These are phyloP conservation scores for Microcebus ravelobensis DNA, from an alignment of 2,113 vertebrate species.

Conservation along the genomic window DNA sequence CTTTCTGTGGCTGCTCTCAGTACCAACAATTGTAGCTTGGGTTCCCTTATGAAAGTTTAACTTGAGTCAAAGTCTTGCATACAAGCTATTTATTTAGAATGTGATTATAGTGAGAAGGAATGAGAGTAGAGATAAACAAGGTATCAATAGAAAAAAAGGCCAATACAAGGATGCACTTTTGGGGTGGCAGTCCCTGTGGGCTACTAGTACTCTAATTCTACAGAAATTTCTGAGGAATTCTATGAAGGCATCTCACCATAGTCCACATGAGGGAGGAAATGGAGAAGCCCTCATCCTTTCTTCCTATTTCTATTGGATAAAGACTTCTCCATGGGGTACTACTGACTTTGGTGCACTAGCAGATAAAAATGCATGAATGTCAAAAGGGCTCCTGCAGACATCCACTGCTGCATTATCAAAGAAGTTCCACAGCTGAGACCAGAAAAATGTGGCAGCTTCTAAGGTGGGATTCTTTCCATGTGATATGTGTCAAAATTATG, in stretches of 20 bases:
- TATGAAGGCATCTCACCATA: not conserved
- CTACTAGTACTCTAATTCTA: not conserved
- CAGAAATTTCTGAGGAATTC: not conserved
- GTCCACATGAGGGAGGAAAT: not conserved
- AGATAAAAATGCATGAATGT: accelerated
- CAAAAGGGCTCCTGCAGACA: too few species aligned
- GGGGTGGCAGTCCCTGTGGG: not conserved
- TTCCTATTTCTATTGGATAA: not conserved
- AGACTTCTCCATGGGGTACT: too few species aligned
- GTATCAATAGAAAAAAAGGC: not conserved
- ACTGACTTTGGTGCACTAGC: not conserved
- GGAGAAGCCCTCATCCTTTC: not conserved
- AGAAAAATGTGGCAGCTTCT: not conserved
- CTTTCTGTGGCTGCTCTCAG: not conserved
- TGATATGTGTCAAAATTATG: not conserved
- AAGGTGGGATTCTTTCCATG: not conserved
- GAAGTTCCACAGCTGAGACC: not conserved
- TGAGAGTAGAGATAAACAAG: not conserved
- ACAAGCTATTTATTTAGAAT: not conserved
- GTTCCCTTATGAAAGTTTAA: not conserved
- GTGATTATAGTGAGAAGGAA: not conserved
- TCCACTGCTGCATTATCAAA: not conserved
- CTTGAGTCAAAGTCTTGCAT: not conserved
- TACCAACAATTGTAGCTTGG: not conserved
- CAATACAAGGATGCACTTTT: not conserved